Evolutionary conservation across 2,113 vertebrate species (phyloP).

Genomic region (Pelmatolapia mariae): DNA sequence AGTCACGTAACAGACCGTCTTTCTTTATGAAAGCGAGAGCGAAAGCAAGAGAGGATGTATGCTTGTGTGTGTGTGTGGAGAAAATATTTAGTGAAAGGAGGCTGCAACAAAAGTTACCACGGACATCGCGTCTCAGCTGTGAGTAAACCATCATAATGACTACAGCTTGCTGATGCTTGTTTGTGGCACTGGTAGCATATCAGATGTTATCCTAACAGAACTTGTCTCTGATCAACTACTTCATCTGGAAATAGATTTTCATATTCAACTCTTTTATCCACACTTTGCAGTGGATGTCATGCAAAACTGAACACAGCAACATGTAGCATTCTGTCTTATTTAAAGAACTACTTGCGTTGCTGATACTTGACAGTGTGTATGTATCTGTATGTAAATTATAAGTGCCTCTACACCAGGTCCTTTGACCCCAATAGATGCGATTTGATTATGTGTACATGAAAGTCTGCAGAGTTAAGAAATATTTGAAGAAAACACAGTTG

Average conservation of each 20-base stretch:
- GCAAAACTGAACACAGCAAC: background rate
- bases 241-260: background rate
- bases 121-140: background rate
- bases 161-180: background rate
- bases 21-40: background rate
- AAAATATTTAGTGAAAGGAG: background rate
- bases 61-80: background rate
- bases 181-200: background rate
- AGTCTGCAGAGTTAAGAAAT: conserved; percentile 1
- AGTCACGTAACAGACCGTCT: background rate
- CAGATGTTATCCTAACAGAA: background rate
- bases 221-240: background rate
- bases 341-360: background rate
- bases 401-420: background rate
- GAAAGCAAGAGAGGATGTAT: background rate
- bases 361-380: background rate
- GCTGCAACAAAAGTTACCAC: background rate
- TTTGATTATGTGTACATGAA: background rate
- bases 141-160: conserved; percentile 29
- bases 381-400: background rate
- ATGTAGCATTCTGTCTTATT: background rate
- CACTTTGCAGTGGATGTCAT: background rate
- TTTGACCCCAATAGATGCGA: conserved; percentile 21
- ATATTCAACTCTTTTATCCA: background rate
- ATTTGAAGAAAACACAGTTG: background rate